Percentiles rank a stretch among this genome's conserved stretches.
Conservation (phyloP, 2,797 vertebrate genomes). For the Phalloptychus januarius region DNA sequence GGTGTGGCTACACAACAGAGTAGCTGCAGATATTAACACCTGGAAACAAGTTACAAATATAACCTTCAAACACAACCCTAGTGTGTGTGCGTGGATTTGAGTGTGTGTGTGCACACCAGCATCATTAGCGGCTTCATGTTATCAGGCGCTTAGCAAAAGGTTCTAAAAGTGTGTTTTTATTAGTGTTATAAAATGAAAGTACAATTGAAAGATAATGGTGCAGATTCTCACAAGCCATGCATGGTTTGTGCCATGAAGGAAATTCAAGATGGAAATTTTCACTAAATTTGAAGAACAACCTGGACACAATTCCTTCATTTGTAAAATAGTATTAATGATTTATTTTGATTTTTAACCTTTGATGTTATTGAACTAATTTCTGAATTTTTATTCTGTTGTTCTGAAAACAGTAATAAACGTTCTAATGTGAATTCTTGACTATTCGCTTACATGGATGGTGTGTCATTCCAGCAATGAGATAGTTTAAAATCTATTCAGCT, state of each 20-base stretch:
- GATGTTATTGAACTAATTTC: neutral
- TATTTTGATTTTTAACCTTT: neutral
- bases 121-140: neutral
- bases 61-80: neutral
- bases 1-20: constrained; percentile 18
- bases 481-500: constrained; percentile 51
- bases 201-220: neutral
- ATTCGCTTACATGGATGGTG: constrained; percentile 29
- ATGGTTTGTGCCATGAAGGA: neutral
- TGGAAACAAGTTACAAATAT: constrained; percentile 8
- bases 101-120: neutral
- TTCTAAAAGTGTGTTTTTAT: neutral
- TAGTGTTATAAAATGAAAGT: neutral
- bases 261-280: neutral
- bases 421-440: constrained; percentile 54
- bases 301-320: neutral
- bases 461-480: constrained; percentile 33
- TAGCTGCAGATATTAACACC: constrained; percentile 38
- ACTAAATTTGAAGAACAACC: neutral
- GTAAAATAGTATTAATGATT: neutral
- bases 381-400: neutral
- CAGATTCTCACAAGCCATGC: neutral
- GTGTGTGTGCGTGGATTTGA: neutral
- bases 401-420: constrained; percentile 16
- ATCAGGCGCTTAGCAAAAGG: neutral